phyloP scores from a whole-genome alignment of 2,888 invertebrate species.

The Agapetus fuscipes region DNA sequence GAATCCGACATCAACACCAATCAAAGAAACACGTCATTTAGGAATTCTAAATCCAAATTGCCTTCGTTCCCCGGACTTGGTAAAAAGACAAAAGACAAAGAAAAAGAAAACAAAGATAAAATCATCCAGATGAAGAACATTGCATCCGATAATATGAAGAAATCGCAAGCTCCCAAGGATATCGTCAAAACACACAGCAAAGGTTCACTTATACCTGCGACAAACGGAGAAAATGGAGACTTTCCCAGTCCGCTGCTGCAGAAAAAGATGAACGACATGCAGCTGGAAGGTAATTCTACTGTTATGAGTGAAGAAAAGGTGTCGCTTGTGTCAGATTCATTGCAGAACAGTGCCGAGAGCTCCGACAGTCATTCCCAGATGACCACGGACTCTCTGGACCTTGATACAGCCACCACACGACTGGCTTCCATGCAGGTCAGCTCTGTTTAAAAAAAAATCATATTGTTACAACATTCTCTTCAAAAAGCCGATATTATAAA shows the following conservation, averaged over 20 bases:
- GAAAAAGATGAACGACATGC: constrained; percentile 35
- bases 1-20: constrained; percentile 44
- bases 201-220: constrained; percentile 35
- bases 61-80: constrained; percentile 52
- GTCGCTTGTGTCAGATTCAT: constrained; percentile 29
- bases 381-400: constrained; percentile 41
- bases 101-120: constrained; percentile 27
- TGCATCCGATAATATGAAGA: constrained; percentile 33
- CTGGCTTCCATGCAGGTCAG: constrained; percentile 52
- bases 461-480: no score
- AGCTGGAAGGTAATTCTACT: constrained; percentile 33
- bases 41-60: constrained; percentile 53
- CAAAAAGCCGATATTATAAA: no score
- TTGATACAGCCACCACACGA: constrained; percentile 40
- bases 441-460: no score
- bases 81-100: constrained; percentile 49
- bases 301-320: constrained; percentile 40
- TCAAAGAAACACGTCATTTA: constrained; percentile 40
- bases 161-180: constrained; percentile 34
- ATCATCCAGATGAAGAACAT: constrained; percentile 37
- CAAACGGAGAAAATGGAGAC: constrained; percentile 38
- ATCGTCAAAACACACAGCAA: constrained; percentile 37
- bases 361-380: constrained; percentile 43
- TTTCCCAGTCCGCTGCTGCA: constrained; percentile 31
- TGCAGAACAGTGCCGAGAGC: constrained; percentile 32